Evolutionary conservation across 2,888 invertebrate species (phyloP), one percentile per base, ranked within the genome.

Genomic region (Tortrix viridana): DNA sequence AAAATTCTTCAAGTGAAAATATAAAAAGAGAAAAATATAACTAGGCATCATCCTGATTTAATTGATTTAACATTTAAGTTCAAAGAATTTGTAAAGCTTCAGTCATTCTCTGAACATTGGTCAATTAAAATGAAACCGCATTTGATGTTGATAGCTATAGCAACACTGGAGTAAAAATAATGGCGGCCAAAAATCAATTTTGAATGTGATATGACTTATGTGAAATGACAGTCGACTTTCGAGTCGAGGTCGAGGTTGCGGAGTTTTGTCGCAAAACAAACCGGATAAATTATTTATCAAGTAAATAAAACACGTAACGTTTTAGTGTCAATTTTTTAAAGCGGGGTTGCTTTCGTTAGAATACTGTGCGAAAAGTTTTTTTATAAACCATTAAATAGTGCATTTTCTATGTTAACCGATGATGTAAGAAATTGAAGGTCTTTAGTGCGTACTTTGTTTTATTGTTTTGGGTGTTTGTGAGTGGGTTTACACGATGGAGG

Each of bases 151-250:
- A 23, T 26, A 32, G 19, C 7, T 20, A 47, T 62, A 54, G 71
- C 71, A 73, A 72, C 71, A 71, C 67, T 23, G 14, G 23, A 44
- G 67, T 32, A 26, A 32, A 56, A 69, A 75, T 74, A 86, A 89
- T 89, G 88, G 89, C 89, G 86, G 82, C 84, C 83, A 85, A 89
- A 91, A 91, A 90, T 91, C 91, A 90, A 91, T 91, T 91, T 91
- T 86, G 78, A 88, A 81, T 80, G 69, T 86, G 32, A 81, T 80
- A 68, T 86, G 32, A 32, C 32, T 32, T 32, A 32, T 32, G 32
- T 32, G 88, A 86, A 82, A 82, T 67, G 69, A 67, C 58, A 63
- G 63, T 37, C 58, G 57, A 65, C n/a, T 16, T 26, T 6, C n/a
- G n/a, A n/a, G 32, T 32, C 12, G 32, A 32, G 52, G 75, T 62